These are phyloP conservation scores for Patella depressa DNA, from an alignment of 2,888 invertebrate genomes.

Conservation along the genomic window DNA sequence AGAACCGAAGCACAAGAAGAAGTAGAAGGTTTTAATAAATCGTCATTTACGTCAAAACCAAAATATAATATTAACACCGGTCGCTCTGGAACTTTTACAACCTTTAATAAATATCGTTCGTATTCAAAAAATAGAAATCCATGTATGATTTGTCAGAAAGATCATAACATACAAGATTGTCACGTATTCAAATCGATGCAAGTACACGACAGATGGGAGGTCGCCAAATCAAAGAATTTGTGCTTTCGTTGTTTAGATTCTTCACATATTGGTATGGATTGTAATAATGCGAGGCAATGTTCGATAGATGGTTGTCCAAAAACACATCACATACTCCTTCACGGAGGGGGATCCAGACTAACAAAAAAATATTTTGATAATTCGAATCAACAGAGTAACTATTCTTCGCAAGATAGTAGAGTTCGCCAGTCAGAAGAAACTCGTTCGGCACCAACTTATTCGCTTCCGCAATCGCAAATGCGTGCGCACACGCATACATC, in stretches of 20 bases:
- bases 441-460: not conserved
- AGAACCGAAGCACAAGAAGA: too few relatives aligned
- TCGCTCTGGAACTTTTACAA: too few relatives aligned
- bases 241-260: not conserved
- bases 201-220: not conserved
- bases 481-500: not conserved
- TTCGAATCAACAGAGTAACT: not conserved
- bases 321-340: not conserved
- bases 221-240: not conserved
- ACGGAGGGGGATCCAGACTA: not conserved
- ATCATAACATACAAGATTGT: not conserved
- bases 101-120: too few relatives aligned
- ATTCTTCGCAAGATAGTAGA: not conserved
- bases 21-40: too few relatives aligned
- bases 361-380: not conserved
- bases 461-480: not conserved
- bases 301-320: not conserved
- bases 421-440: not conserved
- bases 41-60: too few relatives aligned
- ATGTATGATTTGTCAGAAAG: not conserved
- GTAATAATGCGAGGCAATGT: not conserved
- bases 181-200: not conserved
- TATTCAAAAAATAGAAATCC: too few relatives aligned
- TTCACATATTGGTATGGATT: not conserved
- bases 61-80: too few relatives aligned